Conservation (phyloP, 2,888 invertebrate species). For the Sicus ferrugineus region DNA sequence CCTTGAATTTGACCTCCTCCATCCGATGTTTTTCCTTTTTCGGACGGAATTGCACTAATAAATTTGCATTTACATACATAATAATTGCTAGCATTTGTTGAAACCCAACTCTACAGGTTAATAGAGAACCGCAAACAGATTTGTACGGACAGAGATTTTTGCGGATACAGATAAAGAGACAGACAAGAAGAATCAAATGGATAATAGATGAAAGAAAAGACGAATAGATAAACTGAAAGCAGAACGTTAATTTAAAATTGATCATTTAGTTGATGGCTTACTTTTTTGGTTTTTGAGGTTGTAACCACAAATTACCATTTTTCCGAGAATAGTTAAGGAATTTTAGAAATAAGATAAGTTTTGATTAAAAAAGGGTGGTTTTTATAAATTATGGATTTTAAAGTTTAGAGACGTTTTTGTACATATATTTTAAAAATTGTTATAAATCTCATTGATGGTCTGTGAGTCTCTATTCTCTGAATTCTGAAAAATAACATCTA, state of each 20-base stretch:
- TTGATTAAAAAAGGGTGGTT: too few relatives aligned
- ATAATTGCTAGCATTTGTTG: conserved; percentile 6
- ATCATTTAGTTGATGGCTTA: not conserved
- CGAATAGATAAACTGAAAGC: not conserved
- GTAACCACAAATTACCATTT: too few relatives aligned
- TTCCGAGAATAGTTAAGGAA: too few relatives aligned
- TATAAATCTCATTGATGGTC: too few relatives aligned
- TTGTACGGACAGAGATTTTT: not conserved
- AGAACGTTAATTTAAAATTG: not conserved
- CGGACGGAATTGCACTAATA: conserved; percentile 57
- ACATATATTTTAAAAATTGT: too few relatives aligned
- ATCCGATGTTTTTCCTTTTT: conserved; percentile 33
- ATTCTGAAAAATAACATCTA: not conserved
- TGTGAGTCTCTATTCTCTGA: not conserved
- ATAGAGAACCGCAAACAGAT: not conserved
- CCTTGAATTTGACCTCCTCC: conserved; percentile 46
- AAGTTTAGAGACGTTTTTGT: too few relatives aligned
- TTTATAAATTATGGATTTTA: too few relatives aligned
- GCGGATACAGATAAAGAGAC: not conserved
- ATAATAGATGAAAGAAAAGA: not conserved
- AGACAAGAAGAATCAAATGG: not conserved
- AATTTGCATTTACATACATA: conserved; percentile 36
- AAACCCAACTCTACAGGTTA: not conserved
- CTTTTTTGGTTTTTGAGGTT: too few relatives aligned
- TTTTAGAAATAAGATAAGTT: too few relatives aligned